These are phyloP conservation scores for Pelecanoides urinatrix DNA, from an alignment of 2,113 vertebrate genomes.

Conservation along the genomic window DNA sequence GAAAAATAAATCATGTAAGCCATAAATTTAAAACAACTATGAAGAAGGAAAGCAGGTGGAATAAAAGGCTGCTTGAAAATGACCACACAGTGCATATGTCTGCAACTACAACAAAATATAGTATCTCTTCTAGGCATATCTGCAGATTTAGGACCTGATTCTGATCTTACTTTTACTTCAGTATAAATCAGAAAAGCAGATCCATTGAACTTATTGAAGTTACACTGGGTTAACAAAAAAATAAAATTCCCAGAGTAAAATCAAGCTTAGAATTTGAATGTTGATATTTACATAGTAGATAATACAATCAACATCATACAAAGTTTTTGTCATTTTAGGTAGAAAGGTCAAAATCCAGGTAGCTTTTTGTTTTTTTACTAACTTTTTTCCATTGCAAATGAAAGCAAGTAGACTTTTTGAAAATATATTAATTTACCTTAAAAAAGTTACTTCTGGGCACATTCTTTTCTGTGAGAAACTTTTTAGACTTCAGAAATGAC, in stretches of 20 bases:
- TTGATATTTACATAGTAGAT: neutral
- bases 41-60: slow-evolving; percentile 23
- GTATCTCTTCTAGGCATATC: neutral
- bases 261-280: neutral
- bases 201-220: neutral
- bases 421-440: neutral
- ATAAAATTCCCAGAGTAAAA: neutral
- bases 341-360: neutral
- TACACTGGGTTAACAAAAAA: neutral
- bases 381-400: neutral
- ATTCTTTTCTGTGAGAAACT: neutral
- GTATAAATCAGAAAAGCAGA: neutral
- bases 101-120: neutral
- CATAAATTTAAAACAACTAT: slow-evolving; percentile 45
- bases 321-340: neutral
- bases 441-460: neutral
- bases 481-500: neutral
- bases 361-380: neutral
- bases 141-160: neutral
- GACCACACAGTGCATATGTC: neutral
- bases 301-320: neutral
- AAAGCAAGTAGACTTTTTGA: neutral
- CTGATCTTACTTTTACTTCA: neutral
- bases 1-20: slow-evolving; percentile 15
- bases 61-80: slow-evolving; percentile 24